Base-by-base conservation (phyloP, 2,797 vertebrate species). In the Threskiornis aethiopicus region DNA sequence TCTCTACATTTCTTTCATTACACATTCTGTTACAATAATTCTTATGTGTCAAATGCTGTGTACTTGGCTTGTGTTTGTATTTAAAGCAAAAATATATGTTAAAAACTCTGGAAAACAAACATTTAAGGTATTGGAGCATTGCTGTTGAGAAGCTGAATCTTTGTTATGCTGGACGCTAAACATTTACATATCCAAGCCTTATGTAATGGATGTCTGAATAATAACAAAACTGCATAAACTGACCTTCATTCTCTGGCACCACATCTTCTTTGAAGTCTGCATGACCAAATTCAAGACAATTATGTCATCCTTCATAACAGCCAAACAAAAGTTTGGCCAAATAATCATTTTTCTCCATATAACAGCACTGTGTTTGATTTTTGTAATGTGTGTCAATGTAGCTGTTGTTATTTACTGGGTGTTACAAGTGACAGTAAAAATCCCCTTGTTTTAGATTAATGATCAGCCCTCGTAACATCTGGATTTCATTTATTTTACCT, bases 281-380 rank as follows among this genome's bases (percentile, higher is more conserved):
- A 93, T 96, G 96, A 96, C 94, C 95, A 96, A 88, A 97, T 96
- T 95, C 95, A 97, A 96, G 92, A 96, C 96, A 97, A 96, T 97
- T 97, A 97, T 94, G 96, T 97, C 97, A 97, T 97, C 87, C 76
- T 93, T 96, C 89, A 57, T 96, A 95, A 97, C 95, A 95, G 97
- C 97, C 96, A 97, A 97, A 97, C 93, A 97, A 97, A 96, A 94
- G 82, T 93, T 97, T 96, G 87, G 96, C 95, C 92, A 95, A 91
- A 96, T 84, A 91, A 83, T 96, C 2, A 10, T 91, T 95, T 95
- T 89, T 84, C 82, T 93, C 51, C 46, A 19, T 78, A 55, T 95
- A 84, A 95, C 51, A 73, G 84, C 29, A 1, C 73, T 84, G 69
- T 47, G 75, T 92, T 96, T 94, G 90, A 92, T 89, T 96, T 95